Evolutionary conservation across 2,113 vertebrate species (phyloP).

Genomic region (Elachura formosa): DNA sequence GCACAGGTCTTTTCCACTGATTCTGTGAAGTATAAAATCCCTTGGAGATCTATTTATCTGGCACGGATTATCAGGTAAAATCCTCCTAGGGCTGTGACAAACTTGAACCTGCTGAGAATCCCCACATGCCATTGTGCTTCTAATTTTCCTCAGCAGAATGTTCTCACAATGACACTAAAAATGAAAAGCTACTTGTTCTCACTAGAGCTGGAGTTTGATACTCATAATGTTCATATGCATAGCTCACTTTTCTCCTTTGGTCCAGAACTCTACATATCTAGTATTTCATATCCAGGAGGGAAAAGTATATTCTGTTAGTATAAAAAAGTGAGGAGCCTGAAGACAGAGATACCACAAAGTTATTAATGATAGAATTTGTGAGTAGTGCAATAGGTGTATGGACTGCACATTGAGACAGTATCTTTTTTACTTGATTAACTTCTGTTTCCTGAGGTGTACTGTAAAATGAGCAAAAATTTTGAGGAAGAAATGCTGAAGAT

Average conservation of each 20-base stretch:
- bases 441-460: background rate
- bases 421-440: background rate
- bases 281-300: background rate
- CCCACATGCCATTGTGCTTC: background rate
- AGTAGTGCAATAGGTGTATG: background rate
- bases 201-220: background rate
- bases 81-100: background rate
- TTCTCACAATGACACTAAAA: background rate
- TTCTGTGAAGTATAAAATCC: background rate
- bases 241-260: background rate
- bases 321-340: background rate
- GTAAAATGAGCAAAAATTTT: background rate
- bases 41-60: background rate
- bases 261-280: background rate
- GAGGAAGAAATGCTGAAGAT: background rate
- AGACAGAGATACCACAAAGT: background rate
- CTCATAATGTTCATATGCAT: background rate
- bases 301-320: background rate
- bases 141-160: background rate
- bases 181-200: background rate
- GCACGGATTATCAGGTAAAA: background rate
- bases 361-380: background rate
- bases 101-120: background rate
- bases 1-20: background rate
- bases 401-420: background rate